Percentiles rank a stretch among this genome's conserved stretches.
Conservation (phyloP, 2,113 vertebrate genomes). For the Podocnemis expansa region DNA sequence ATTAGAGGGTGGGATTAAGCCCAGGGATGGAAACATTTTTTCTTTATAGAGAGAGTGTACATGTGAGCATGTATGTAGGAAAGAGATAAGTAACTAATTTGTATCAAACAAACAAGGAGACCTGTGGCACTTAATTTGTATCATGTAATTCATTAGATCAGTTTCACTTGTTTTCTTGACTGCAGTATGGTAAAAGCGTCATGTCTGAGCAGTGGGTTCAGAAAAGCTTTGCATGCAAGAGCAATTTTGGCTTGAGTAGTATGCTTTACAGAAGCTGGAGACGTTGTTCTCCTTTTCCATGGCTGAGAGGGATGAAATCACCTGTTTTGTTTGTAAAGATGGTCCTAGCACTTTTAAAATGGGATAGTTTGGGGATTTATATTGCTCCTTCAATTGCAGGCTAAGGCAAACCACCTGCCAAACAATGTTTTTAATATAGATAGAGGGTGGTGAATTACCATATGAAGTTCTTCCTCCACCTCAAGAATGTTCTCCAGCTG, state of each 20-base stretch:
- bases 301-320: not conserved
- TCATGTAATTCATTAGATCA: not conserved
- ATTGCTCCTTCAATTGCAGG: not conserved
- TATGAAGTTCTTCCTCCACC: fast-evolving
- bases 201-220: not conserved
- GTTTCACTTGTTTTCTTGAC: not conserved
- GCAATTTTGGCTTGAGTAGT: not conserved
- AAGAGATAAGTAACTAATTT: not conserved
- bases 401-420: fast-evolving
- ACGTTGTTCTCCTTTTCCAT: not conserved
- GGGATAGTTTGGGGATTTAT: not conserved
- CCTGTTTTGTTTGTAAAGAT: not conserved
- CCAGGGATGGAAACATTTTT: not conserved
- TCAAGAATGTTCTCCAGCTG: not conserved
- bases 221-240: not conserved
- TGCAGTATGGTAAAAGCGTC: not conserved
- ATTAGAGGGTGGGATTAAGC: not conserved
- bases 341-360: not conserved
- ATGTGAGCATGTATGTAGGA: not conserved
- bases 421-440: not conserved
- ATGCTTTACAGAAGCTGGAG: not conserved
- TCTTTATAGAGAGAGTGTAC: not conserved
- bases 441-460: fast-evolving
- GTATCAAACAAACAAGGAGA: no score
- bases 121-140: no score